Base-by-base conservation (phyloP, 2,113 vertebrate species). In the Cynoglossus semilaevis region DNA sequence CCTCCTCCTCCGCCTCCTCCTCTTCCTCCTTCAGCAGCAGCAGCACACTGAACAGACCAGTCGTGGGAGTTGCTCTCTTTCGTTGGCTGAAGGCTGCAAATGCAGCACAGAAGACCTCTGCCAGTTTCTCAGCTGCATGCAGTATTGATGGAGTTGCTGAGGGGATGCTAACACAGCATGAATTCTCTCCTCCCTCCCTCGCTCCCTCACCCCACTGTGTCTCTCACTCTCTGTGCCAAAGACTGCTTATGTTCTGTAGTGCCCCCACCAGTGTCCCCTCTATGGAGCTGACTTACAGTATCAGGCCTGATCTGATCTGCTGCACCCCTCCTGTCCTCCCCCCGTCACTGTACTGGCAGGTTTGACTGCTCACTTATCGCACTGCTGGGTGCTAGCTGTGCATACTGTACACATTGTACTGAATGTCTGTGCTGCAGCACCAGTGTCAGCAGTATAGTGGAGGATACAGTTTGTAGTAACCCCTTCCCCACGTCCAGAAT, bases 71-170 rank as follows among this genome's bases (percentile, higher is more conserved):
- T 59, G 73, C 70, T 81, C 64, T 62, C 51, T 70, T 51, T 74
- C 70, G 41, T 59, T 65, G 67, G 61, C 17, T 22, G 55, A 81
- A 29, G 80, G 59, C 68, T 68, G 76, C 58, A 74, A 81, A 78
- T 84, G 88, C 89, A 88, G 86, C 84, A 80, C 77, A 51, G 65
- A 72, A 77, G 74, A 85, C 59, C 83, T 79, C 67, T 81, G 89
- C 90, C 90, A 88, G 89, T 67, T 85, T 63, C 84, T 82, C 86
- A 87, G 90, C 89, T 87, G 87, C 87, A 84, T 88, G 89, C 91
- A 86, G 90, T 90, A 91, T 91, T 91, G 90, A 92, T 91, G 87
- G 88, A 90, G 89, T 89, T 88, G 88, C 88, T 90, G 84, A 82
- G 87, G 85, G 85, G 88, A 90, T 92, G 91, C 90, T 89, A 88